Evolutionary conservation across 2,113 vertebrate species (phyloP).

Genomic region (Colius striatus): DNA sequence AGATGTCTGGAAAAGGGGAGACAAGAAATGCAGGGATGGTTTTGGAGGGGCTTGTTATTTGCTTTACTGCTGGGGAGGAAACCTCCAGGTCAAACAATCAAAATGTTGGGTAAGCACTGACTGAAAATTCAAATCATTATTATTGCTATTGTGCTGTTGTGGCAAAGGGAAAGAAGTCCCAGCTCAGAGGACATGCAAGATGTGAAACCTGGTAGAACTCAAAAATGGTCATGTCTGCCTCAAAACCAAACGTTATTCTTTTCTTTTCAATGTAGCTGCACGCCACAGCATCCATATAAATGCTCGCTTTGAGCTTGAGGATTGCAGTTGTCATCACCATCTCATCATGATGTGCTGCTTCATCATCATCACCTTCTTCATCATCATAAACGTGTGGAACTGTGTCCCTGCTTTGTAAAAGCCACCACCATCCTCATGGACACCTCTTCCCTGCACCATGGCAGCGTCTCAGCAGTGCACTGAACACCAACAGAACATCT

Average conservation of each 20-base stretch:
- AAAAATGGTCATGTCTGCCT: neutral
- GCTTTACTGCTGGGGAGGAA: neutral
- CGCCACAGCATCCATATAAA: neutral
- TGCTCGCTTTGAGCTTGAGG: neutral
- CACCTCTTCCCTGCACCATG: neutral
- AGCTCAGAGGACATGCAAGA: neutral
- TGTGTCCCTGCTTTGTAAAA: neutral
- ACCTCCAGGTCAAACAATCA: too few relatives aligned
- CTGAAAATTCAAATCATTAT: neutral
- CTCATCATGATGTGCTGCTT: too few relatives aligned
- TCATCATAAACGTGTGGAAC: neutral
- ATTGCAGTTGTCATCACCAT: neutral
- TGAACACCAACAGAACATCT: neutral
- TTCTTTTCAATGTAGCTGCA: neutral
- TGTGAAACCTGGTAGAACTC: neutral
- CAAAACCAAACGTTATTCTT: neutral
- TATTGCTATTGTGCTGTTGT: neutral
- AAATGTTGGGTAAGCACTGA: neutral
- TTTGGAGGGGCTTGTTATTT: neutral
- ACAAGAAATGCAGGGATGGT: neutral
- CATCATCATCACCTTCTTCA: neutral
- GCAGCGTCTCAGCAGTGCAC: fast-evolving
- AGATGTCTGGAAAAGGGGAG: neutral
- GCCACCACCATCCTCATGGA: neutral
- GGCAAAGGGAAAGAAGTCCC: neutral